Evolutionary conservation across 2,113 vertebrate species (phyloP).

Genomic region (Oenanthe oenanthe): DNA sequence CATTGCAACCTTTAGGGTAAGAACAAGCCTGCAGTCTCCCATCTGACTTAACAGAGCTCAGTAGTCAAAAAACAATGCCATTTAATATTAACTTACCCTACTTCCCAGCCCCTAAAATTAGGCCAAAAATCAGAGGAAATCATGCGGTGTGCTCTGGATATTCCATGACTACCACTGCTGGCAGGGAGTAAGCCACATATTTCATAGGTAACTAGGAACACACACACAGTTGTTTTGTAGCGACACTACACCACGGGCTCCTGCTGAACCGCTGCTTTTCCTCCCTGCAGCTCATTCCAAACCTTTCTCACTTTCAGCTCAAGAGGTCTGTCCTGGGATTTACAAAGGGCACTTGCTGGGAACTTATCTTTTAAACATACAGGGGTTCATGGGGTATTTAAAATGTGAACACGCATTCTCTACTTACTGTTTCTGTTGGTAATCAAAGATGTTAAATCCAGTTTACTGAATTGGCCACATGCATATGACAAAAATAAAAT

Average conservation of each 20-base stretch:
- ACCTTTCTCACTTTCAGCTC: not conserved
- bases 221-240: conserved; percentile 56
- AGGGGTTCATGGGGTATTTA: not conserved
- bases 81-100: not conserved
- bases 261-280: not conserved
- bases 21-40: not conserved
- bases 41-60: not conserved
- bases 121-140: conserved; percentile 42
- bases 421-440: not conserved
- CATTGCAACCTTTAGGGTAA: not conserved
- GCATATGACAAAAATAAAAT: not conserved
- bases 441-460: not conserved
- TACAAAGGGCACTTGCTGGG: not conserved
- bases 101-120: not conserved
- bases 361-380: not conserved
- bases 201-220: conserved; percentile 59
- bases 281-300: not conserved
- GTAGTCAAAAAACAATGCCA: not conserved
- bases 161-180: conserved; percentile 39
- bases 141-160: not conserved
- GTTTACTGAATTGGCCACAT: not conserved
- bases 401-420: not conserved
- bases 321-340: not conserved
- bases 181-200: conserved; percentile 10
- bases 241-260: not conserved